Percentiles rank a stretch among this genome's conserved stretches.
These are phyloP conservation scores for Hycleus phaleratus DNA, from an alignment of 1,140 invertebrate genomes.

Conservation along the genomic window DNA sequence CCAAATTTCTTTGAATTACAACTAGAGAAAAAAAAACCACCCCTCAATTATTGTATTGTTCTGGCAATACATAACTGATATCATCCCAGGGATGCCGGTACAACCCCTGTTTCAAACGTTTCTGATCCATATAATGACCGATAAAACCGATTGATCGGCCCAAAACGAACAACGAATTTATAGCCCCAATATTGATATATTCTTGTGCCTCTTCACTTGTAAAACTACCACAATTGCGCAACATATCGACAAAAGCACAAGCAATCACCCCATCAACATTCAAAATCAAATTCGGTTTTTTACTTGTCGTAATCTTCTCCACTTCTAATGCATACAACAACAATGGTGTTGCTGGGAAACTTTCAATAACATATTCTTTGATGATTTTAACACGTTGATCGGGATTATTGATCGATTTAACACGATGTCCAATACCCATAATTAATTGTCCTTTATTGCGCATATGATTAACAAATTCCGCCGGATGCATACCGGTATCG, in stretches of 20 bases:
- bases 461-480: constrained; percentile 98
- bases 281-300: constrained; percentile 98
- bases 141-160: constrained; percentile 98
- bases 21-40: too few relatives aligned
- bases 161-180: constrained; percentile 97
- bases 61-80: constrained; percentile 95
- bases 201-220: constrained; percentile 97
- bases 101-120: constrained; percentile 94
- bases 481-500: constrained; percentile 83
- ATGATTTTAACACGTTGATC: constrained; percentile 96
- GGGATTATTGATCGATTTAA: constrained; percentile 99
- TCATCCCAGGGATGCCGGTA: constrained; percentile 99
- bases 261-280: constrained; percentile 99
- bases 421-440: constrained; percentile 96
- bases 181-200: constrained; percentile 94
- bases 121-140: constrained; percentile 98
- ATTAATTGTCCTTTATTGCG: constrained; percentile 95
- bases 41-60: constrained; percentile 44
- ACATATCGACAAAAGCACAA: constrained; percentile 93
- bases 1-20: too few relatives aligned
- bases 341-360: constrained; percentile 88
- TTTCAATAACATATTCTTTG: constrained; percentile 90
- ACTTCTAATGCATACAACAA: constrained; percentile 94
- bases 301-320: constrained; percentile 97
- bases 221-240: constrained; percentile 87